These are phyloP conservation scores for Merluccius polli DNA, from an alignment of 2,797 vertebrate genomes.

Conservation along the genomic window DNA sequence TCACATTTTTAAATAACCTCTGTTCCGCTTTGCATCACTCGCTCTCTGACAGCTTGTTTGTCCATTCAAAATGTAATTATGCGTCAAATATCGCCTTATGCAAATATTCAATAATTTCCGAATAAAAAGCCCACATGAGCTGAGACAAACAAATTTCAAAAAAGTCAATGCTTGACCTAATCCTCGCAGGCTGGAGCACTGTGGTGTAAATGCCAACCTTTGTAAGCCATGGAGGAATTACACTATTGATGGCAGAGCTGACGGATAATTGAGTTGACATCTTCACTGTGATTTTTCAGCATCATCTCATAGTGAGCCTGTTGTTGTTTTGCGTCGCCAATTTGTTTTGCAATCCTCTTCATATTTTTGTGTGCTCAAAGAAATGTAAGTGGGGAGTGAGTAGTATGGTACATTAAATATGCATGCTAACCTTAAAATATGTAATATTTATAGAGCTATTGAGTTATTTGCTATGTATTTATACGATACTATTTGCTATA, in stretches of 20 bases:
- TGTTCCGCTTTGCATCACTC: conserved; percentile 21
- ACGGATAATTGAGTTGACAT: conserved; percentile 44
- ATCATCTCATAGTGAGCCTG: conserved; percentile 3
- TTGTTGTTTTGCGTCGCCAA: conserved; percentile 2
- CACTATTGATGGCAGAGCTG: conserved; percentile 58
- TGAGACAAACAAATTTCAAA: conserved; percentile 65
- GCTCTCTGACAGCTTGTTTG: conserved; percentile 54
- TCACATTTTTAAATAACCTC: conserved; percentile 30
- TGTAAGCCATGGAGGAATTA: conserved; percentile 66
- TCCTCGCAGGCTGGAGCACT: conserved; percentile 56
- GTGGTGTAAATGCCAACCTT: conserved; percentile 69
- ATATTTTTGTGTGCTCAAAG: neutral
- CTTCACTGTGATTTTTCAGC: conserved; percentile 27
- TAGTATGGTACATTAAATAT: neutral
- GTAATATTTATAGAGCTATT: neutral
- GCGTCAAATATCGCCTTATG: conserved; percentile 61
- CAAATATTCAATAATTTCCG: conserved; percentile 67
- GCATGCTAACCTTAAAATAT: neutral
- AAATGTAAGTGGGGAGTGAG: neutral
- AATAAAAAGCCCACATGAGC: conserved; percentile 55
- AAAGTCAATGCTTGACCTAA: conserved; percentile 71
- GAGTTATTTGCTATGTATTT: neutral
- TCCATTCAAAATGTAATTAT: conserved; percentile 54
- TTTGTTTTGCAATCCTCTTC: neutral
- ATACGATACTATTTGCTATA: neutral